These are phyloP conservation scores for Balaenoptera acutorostrata DNA, from an alignment of 2,113 vertebrate species.

Conservation along the genomic window DNA sequence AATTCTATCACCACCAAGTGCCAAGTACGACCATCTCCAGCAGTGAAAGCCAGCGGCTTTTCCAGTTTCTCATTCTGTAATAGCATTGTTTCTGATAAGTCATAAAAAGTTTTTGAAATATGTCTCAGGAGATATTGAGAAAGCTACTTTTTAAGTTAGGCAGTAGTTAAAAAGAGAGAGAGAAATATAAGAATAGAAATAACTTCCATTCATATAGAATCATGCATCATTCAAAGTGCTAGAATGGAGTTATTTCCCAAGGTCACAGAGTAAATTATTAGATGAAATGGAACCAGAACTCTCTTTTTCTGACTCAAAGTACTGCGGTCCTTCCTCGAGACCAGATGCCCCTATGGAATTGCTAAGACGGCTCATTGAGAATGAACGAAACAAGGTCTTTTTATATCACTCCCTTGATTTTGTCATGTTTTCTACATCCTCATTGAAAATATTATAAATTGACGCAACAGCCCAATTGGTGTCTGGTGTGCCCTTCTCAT, in stretches of 20 bases:
- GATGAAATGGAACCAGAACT: neutral
- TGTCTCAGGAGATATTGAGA: conserved; percentile 21
- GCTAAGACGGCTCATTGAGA: neutral
- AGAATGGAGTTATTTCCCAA: neutral
- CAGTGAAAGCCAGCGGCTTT: neutral
- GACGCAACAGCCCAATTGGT: fast-evolving
- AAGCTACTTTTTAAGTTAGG: conserved; percentile 59
- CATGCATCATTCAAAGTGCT: neutral
- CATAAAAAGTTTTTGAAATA: conserved; percentile 61
- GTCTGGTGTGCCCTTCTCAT: neutral
- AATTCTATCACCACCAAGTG: neutral
- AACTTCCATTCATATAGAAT: neutral
- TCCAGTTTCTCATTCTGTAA: neutral
- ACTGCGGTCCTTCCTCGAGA: neutral
- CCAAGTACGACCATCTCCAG: neutral
- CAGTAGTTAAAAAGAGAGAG: conserved; percentile 21
- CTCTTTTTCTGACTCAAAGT: neutral
- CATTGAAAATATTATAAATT: fast-evolving
- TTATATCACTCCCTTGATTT: neutral
- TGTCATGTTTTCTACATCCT: neutral
- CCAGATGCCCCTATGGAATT: neutral
- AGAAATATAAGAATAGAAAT: neutral
- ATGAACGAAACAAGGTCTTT: neutral
- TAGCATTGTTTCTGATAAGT: conserved; percentile 47
- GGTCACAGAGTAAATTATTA: neutral